These are phyloP conservation scores for Mythimna lalbum DNA, from an alignment of 2,888 invertebrate species.

Conservation along the genomic window DNA sequence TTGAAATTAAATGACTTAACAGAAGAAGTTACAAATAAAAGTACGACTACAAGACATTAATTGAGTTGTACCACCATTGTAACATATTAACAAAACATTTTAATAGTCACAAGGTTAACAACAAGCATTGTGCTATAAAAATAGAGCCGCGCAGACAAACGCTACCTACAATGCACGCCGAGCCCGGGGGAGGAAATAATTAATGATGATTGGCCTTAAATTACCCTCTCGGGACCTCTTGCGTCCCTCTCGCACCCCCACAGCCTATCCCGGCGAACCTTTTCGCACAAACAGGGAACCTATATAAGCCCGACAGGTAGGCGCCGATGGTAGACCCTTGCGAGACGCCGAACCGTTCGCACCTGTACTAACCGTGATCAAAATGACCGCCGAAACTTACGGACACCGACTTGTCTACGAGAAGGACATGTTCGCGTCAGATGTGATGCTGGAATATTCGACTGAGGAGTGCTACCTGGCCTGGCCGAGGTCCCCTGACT, in stretches of 20 bases:
- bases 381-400: conserved; percentile 89
- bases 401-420: conserved; percentile 87
- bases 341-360: conserved; percentile 79
- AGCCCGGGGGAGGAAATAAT: conserved; percentile 86
- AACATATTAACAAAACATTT: conserved; percentile 52
- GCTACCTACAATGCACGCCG: conserved; percentile 80
- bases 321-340: conserved; percentile 80
- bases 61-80: conserved; percentile 16
- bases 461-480: conserved; percentile 85
- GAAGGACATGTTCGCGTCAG: conserved; percentile 85
- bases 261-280: conserved; percentile 69
- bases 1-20: background rate
- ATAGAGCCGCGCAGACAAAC: conserved; percentile 73
- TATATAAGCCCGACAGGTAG: conserved; percentile 88
- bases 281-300: conserved; percentile 81
- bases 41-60: background rate
- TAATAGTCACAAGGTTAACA: conserved; percentile 62
- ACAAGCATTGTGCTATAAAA: conserved; percentile 62
- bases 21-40: background rate
- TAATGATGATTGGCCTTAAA: conserved; percentile 90
- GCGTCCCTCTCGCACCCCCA: conserved; percentile 75
- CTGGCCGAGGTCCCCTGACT: conserved; percentile 89
- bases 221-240: conserved; percentile 83
- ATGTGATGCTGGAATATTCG: conserved; percentile 86
- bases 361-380: conserved; percentile 74